These are phyloP conservation scores for Glyptemys insculpta DNA, from an alignment of 2,797 vertebrate species.

Conservation along the genomic window DNA sequence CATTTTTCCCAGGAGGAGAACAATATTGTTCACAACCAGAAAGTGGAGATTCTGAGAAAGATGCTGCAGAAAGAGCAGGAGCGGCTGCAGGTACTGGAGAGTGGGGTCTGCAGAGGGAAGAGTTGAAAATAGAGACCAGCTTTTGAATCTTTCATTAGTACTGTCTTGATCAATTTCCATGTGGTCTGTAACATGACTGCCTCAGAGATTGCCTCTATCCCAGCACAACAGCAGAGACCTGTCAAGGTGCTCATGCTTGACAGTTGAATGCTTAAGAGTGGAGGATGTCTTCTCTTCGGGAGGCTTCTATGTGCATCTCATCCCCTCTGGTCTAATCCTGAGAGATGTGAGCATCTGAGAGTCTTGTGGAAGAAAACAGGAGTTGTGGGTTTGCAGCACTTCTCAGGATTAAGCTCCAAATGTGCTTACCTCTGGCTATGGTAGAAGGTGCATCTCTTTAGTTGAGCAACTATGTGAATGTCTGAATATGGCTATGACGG, in stretches of 20 bases:
- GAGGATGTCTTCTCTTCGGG: neutral
- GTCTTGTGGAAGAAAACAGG: neutral
- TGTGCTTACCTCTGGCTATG: neutral
- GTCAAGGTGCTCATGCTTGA: neutral
- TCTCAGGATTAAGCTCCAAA: neutral
- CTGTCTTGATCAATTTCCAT: neutral
- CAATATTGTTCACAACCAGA: conserved; percentile 90
- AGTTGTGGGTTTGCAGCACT: neutral
- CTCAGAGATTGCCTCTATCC: neutral
- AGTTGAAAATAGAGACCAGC: accelerated
- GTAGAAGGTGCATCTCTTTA: neutral
- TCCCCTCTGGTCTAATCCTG: neutral
- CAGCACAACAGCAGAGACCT: accelerated
- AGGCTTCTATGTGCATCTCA: neutral
- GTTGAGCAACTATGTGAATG: neutral
- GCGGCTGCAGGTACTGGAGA: conserved; percentile 87
- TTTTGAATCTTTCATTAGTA: neutral
- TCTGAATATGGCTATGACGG: neutral
- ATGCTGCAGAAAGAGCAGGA: conserved; percentile 92
- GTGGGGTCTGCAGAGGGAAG: neutral
- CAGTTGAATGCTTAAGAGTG: neutral
- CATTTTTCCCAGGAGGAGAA: conserved; percentile 87
- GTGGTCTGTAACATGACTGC: neutral
- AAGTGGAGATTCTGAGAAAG: conserved; percentile 90
- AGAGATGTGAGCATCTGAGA: neutral